Evolutionary conservation across 2,888 invertebrate genomes (phyloP), one percentile per base, ranked within the genome.

Genomic region (Drosophila kambysellisi): DNA sequence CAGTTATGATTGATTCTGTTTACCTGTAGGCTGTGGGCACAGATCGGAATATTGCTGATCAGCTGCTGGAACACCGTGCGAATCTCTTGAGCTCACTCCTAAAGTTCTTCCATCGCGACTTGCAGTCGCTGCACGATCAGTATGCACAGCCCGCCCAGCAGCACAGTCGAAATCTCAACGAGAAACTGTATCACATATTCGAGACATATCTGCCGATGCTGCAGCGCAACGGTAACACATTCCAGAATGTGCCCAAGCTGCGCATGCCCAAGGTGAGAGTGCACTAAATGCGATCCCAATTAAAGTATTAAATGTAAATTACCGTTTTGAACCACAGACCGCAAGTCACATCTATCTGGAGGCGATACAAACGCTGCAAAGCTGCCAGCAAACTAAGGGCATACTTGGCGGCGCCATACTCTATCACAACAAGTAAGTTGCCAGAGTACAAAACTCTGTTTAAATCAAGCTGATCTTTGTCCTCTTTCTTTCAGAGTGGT

Each of bases 201-300:
- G 97, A 97, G 93, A 96, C 97, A n/a, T 98, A 97, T 93, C 94
- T 98, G 61, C 97, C 97, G 30, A 96, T 97, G 90, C 94, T 97
- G 74, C 96, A 97, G 92, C 96, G 96, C 87, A 96, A 96, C 56
- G 96, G 97, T 57, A 97, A 97, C 92, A 95, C 97, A 78, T 97
- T 98, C 92, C 96, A 97, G 78, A 95, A 97, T 84, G 95, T 97
- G 81, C 97, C 97, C 17, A 96, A 96, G 92, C 94, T 98, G 76
- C 95, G 95, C 89, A 94, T 98, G 83, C 97, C 97, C 17, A 97
- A 97, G 95, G 97, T 97, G 89, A 91, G 81, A 58, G 12, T 1
- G 17, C 33, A 4, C 15, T 32, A 8, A 7, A 15, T 12, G 17
- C 1, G 12, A 33, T 8, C 15, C 0, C 20, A 20, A n/a, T 3